Evolutionary conservation across 2,888 invertebrate species (phyloP).

Genomic region (Poecilus cupreus): DNA sequence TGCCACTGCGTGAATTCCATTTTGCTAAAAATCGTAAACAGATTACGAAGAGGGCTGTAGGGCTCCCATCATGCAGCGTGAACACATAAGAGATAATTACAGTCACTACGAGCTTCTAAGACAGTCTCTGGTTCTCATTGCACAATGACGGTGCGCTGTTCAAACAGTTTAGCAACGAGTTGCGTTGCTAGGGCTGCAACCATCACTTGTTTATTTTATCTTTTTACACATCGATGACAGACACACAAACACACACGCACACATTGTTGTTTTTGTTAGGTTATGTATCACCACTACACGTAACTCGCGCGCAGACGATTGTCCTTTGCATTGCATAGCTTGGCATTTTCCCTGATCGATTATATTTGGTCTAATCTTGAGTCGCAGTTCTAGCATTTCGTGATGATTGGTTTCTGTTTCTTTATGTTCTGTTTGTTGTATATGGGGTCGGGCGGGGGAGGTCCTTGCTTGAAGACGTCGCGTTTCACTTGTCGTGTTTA

Average conservation of each 20-base stretch:
- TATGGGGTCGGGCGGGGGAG: slow-evolving; percentile 1
- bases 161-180: neutral
- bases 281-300: slow-evolving; percentile 39
- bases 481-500: slow-evolving; percentile 44
- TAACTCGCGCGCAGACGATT: slow-evolving; percentile 61
- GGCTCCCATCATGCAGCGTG: slow-evolving; percentile 51
- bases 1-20: slow-evolving; percentile 40
- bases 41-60: neutral
- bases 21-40: slow-evolving; percentile 1
- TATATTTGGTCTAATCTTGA: slow-evolving; percentile 71
- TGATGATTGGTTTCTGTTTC: neutral
- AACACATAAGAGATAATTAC: slow-evolving; percentile 57
- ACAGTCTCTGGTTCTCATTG: slow-evolving; percentile 70
- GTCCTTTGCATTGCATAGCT: slow-evolving; percentile 66
- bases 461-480: slow-evolving; percentile 45
- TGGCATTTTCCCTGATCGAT: slow-evolving; percentile 70
- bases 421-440: neutral
- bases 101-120: slow-evolving; percentile 54
- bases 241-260: slow-evolving; percentile 70
- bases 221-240: slow-evolving; percentile 62
- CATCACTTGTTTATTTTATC: slow-evolving; percentile 13
- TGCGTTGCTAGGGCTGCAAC: slow-evolving; percentile 6
- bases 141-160: slow-evolving; percentile 64
- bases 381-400: neutral
- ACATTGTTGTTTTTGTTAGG: slow-evolving; percentile 65